Evolutionary conservation across 2,113 vertebrate species (phyloP), one percentile per base, ranked within the genome.

Genomic region (Alectura lathami): DNA sequence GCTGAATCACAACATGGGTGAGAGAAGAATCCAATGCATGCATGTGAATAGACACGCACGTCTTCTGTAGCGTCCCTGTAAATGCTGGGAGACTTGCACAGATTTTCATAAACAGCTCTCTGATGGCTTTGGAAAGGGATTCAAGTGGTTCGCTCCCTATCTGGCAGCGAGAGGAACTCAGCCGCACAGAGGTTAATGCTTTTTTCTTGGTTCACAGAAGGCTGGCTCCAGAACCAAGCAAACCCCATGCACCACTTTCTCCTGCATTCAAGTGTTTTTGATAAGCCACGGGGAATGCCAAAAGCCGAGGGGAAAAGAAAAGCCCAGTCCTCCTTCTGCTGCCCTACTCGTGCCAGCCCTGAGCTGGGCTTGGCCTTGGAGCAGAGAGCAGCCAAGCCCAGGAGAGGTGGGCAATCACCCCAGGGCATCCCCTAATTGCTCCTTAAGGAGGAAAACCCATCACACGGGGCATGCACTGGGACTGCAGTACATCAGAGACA

Each of bases 1-100:
- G 45, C 40, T 69, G 45, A 53, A 21, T 13, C 0, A 6, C 16
- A 14, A 26, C 1, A 0, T 7, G 42, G 60, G 11, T 1, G 22
- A 79, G 32, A 90, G 24, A 40, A 86, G 40, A 73, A 73, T 13
- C 30, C 62, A 91, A 2, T 27, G 13, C 23, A 7, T 4, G 16
- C 2, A 11, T 36, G 13, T 26, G 32, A 42, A n/a, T 21, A 40
- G 3, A 38, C 6, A 40, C 24, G 36, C 11, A 0, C 1, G 12
- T 47, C 40, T 50, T 63, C n/a, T 40, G 50, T 0, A 2, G 21
- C 26, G 45, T 43, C 66, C 67, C 38, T 32, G 29, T 63, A 63
- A 81, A 42, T 38, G 36, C 17, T 21, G 29, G 32, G 59, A 50
- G 83, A 72, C 11, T 21, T 47, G 5, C 54, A n/a, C 36, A 43